phyloP scores from a whole-genome alignment of 35 echinoderm and acorn worm species.

The Apostichopus parvimensis region DNA sequence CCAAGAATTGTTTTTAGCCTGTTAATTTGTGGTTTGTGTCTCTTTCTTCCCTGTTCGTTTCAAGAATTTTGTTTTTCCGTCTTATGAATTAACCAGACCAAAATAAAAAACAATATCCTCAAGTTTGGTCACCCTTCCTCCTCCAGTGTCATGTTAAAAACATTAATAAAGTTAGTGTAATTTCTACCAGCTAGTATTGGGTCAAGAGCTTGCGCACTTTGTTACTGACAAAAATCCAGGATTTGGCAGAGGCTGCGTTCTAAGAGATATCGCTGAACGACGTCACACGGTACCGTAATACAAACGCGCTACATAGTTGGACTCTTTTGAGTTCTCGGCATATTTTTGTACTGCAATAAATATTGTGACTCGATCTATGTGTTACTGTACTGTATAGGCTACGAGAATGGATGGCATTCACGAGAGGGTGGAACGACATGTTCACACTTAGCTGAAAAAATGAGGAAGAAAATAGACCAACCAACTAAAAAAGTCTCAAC shows the following conservation, averaged over 20 bases:
- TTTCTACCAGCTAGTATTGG: background rate
- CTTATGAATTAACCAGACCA: too few relatives aligned
- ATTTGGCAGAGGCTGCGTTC: conserved; percentile 2
- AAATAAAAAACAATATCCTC: too few relatives aligned
- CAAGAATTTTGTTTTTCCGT: too few relatives aligned
- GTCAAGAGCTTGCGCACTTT: background rate
- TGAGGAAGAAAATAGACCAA: conserved; percentile 45
- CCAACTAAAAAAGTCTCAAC: conserved; percentile 21
- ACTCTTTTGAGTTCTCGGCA: background rate
- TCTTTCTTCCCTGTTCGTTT: too few relatives aligned
- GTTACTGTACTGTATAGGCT: too few relatives aligned
- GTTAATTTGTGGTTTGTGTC: too few relatives aligned
- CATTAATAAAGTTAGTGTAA: background rate
- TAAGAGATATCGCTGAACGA: background rate
- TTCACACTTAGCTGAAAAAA: background rate
- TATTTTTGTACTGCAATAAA: background rate
- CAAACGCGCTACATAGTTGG: conserved; percentile 4
- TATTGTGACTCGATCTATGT: too few relatives aligned
- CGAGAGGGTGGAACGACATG: conserved; percentile 1
- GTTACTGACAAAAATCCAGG: background rate
- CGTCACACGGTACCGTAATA: background rate
- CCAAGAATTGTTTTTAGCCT: too few relatives aligned
- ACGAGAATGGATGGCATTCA: background rate
- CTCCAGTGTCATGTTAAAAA: too few relatives aligned
- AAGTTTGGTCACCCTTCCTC: too few relatives aligned